Base-by-base conservation (phyloP, 1,140 invertebrate species). In the Agrilus planipennis region DNA sequence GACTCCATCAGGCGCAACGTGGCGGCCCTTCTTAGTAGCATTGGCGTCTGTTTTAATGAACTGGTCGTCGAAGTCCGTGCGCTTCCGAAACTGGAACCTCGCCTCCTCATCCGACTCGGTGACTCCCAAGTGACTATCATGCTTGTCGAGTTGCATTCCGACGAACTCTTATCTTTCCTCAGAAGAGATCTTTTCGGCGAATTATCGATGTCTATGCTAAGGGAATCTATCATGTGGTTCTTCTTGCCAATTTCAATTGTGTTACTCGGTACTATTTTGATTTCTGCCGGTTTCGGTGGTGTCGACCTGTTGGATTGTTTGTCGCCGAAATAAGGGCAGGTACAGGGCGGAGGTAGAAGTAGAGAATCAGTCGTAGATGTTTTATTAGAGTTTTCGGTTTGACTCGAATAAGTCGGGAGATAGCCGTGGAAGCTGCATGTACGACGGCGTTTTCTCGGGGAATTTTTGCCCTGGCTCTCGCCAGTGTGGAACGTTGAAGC, bases 261-360 rank as follows among this genome's bases (percentile, higher is more conserved):
- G n/a, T n/a, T 61, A 45, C 60, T 64, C 0, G 71, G 65, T 2
- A 74, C 63, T 1, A 75, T 74, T 44, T 70, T 71, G 1, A 75
- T 63, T 49, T 75, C 72, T 2, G 62, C 53, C 1, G 60, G 60
- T 0, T 60, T 63, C 9, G 61, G 59, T 0, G 63, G 60, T 6
- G 56, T 45, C 15, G 45, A 55, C 52, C 67, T 67, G 20, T 71
- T 69, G 2, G 55, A 49, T 50, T 58, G 70, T 39, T 70, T 66
- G 43, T 78, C 71, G 1, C 80, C 79, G 50, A 86, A 84, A 49
- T 84, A 84, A 0, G 82, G 80, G 51, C 81, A 82, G 0, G 79
- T 82, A 56, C 81, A 86, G 0, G 80, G 77, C 2, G 79, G 77
- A 1, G 79, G 78, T 19, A 83, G 50, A 7, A 72, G 60, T 17